phyloP scores from a whole-genome alignment of 2,797 vertebrate genomes.

The Sebastes itinus region DNA sequence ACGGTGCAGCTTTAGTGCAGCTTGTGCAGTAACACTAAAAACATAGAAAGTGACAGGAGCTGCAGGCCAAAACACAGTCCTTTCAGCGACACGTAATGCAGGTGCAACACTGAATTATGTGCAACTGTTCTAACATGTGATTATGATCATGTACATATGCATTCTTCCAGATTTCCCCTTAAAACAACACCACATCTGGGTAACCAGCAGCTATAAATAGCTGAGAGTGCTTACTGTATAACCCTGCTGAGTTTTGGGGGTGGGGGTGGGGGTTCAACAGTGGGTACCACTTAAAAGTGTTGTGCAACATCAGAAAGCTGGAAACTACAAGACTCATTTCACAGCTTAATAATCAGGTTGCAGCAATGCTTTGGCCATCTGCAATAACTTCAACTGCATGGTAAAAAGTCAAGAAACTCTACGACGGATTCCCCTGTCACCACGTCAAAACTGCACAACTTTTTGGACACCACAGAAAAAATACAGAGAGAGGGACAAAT shows the following conservation, averaged over 20 bases:
- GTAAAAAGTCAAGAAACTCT: conserved; percentile 30
- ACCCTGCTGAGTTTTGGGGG: conserved; percentile 20
- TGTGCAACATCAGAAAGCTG: conserved; percentile 48
- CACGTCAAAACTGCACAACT: background rate
- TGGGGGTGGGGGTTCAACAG: conserved; percentile 38
- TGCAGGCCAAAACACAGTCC: conserved; percentile 51
- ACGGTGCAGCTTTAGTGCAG: conserved; percentile 53
- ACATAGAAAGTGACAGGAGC: conserved; percentile 62
- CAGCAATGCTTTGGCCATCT: conserved; percentile 4
- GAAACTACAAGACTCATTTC: conserved; percentile 36
- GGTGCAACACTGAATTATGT: conserved; percentile 52
- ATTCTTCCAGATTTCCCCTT: conserved; percentile 58
- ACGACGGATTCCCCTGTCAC: conserved; percentile 4
- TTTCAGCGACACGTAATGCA: conserved; percentile 62
- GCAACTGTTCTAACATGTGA: conserved; percentile 60
- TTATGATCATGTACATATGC: conserved; percentile 60
- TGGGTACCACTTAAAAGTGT: conserved; percentile 58
- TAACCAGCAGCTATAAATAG: conserved; percentile 51
- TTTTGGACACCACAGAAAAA: background rate
- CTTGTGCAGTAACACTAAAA: conserved; percentile 62
- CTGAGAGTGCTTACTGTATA: conserved; percentile 49
- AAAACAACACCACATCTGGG: conserved; percentile 52
- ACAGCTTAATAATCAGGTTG: conserved; percentile 12
- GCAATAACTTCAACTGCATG: conserved; percentile 1
- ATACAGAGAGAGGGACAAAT: background rate